These are phyloP conservation scores for Synchiropus splendidus DNA, from an alignment of 2,113 vertebrate genomes.

Conservation along the genomic window DNA sequence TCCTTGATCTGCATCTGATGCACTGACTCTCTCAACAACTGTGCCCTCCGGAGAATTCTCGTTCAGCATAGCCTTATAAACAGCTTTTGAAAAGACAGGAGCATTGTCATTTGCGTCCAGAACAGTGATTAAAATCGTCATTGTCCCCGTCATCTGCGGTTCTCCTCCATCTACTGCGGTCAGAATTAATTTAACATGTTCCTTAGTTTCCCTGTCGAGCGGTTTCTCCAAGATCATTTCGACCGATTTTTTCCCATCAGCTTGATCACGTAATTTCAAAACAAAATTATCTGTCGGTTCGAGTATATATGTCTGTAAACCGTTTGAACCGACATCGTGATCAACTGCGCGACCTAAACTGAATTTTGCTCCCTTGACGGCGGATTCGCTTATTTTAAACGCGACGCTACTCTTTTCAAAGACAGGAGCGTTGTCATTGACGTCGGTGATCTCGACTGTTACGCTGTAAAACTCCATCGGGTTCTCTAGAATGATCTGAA, in stretches of 20 bases:
- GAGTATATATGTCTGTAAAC: constrained; percentile 3
- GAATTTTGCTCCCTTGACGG: constrained; percentile 31
- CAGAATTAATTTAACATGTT: constrained; percentile 49
- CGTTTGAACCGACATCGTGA: constrained; percentile 31
- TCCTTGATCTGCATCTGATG: constrained; percentile 63
- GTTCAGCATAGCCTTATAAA: constrained; percentile 57
- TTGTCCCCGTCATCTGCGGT: constrained; percentile 62
- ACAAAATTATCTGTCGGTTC: constrained; percentile 51
- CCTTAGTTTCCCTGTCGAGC: constrained; percentile 63
- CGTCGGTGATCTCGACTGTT: constrained; percentile 51
- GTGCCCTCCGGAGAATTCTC: constrained; percentile 65
- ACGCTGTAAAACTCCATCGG: constrained; percentile 64
- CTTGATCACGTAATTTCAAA: constrained; percentile 52
- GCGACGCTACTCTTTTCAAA: constrained; percentile 23
- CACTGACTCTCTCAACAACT: constrained; percentile 58
- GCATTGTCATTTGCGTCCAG: constrained; percentile 53
- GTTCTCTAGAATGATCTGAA: constrained; percentile 67
- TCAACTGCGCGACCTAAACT: constrained; percentile 19
- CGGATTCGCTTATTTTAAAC: constrained; percentile 50
- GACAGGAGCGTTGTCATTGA: constrained; percentile 60
- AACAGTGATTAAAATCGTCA: constrained; percentile 57
- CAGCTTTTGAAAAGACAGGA: constrained; percentile 47
- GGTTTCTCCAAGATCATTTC: constrained; percentile 66
- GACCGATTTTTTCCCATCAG: constrained; percentile 55
- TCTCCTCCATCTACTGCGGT: constrained; percentile 67